Base-by-base conservation (phyloP, 2,797 vertebrate species). In the Eulemur albifrons region DNA sequence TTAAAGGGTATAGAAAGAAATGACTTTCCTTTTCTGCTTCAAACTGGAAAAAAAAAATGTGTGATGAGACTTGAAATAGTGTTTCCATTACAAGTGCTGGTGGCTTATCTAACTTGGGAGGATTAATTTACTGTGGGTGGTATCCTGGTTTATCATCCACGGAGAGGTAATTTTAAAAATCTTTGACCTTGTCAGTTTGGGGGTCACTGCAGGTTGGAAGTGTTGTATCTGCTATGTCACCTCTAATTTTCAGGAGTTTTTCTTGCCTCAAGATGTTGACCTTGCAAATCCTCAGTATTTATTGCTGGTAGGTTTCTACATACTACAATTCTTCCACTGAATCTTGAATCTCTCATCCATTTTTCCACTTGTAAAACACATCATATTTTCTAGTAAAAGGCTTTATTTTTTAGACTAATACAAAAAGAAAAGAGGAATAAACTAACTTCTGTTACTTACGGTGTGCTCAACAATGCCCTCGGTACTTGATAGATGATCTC, bases 101-200 rank as follows among this genome's bases (percentile, higher is more conserved):
- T 91, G 67, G 63, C 40, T 97, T 97, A 75, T 92, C 92, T 50
- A 97, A 67, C 76, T 85, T 50, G 90, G 27, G n/a, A 96, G 79
- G 96, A 81, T 97, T 97, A 86, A 88, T 93, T 86, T 77, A 84
- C 80, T 69, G n/a, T 45, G 90, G 92, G 63, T 91, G 92, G 77
- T 94, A 96, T 96, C 75, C 76, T 94, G 96, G 57, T 90, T 96
- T 96, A 96, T 81, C 95, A 95, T 75, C 52, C 84, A 38, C 61
- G 89, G 77, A 89, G 25, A 97, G 43, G 1, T 88, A 94, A 52
- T 77, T 96, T 40, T 35, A 95, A 96, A 96, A 70, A 94, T 82
- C 93, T 86, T 86, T 95, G 92, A 95, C 95, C 88, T 97, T 91
- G 92, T 73, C 83, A 89, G 65, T 59, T 65, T 96, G 32, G 35